These are phyloP conservation scores for Amphiprion ocellaris DNA, from an alignment of 2,113 vertebrate species.

Conservation along the genomic window DNA sequence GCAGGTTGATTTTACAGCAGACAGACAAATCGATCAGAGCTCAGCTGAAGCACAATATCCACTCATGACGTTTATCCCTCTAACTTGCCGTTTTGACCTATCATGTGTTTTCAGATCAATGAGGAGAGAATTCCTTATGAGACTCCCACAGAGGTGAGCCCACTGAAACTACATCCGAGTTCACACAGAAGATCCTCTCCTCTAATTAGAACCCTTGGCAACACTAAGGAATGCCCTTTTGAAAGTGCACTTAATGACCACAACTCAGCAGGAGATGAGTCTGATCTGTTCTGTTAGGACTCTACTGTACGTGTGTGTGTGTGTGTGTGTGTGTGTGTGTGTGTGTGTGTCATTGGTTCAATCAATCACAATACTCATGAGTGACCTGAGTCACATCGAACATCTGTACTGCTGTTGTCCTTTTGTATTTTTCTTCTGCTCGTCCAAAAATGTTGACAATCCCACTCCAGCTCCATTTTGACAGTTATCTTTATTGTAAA, in stretches of 20 bases:
- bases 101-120: constrained; percentile 47
- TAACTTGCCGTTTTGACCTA: constrained; percentile 35
- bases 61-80: constrained; percentile 35
- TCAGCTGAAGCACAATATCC: constrained; percentile 22
- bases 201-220: constrained; percentile 59
- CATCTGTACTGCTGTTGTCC: no score
- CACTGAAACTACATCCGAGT: constrained; percentile 32
- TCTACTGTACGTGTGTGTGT: constrained; percentile 67
- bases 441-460: background rate
- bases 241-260: constrained; percentile 56
- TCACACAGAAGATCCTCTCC: constrained; percentile 40
- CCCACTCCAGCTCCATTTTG: constrained; percentile 1
- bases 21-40: constrained; percentile 36
- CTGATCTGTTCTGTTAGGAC: constrained; percentile 42
- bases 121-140: constrained; percentile 42
- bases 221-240: constrained; percentile 51
- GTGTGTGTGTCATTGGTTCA: constrained; percentile 76
- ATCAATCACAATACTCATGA: background rate
- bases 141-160: constrained; percentile 36
- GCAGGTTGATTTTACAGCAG: constrained; percentile 13
- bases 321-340: no score
- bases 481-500: constrained; percentile 68
- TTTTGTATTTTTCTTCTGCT: background rate
- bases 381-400: background rate
- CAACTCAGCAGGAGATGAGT: constrained; percentile 54